phyloP scores from a whole-genome alignment of 2,888 invertebrate species.

The Rhabditophanes sp. region DNA sequence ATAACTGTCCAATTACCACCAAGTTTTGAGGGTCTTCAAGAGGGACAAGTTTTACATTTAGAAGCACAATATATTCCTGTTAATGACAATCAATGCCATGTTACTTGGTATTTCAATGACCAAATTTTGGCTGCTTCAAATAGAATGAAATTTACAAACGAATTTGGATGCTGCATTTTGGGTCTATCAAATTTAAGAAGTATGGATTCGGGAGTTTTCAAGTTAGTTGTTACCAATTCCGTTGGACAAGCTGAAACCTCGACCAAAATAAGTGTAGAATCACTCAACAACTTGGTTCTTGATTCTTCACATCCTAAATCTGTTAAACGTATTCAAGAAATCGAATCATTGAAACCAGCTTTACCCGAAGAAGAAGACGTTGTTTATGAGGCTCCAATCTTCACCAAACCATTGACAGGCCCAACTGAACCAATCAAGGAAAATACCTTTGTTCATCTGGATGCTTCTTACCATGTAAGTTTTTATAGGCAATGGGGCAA shows the following conservation, averaged over 20 bases:
- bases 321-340: constrained; percentile 55
- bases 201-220: constrained; percentile 68
- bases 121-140: constrained; percentile 60
- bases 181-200: constrained; percentile 89
- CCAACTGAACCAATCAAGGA: constrained; percentile 59
- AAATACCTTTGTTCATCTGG: constrained; percentile 29
- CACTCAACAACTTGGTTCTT: constrained; percentile 48
- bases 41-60: constrained; percentile 72
- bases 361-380: constrained; percentile 25
- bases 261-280: constrained; percentile 57
- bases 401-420: constrained; percentile 72
- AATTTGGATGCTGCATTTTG: constrained; percentile 89
- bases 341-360: constrained; percentile 37
- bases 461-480: too few relatives aligned
- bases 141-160: constrained; percentile 83
- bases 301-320: constrained; percentile 85
- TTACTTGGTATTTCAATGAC: constrained; percentile 62
- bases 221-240: constrained; percentile 27
- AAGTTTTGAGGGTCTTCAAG: constrained; percentile 63
- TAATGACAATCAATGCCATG: constrained; percentile 55
- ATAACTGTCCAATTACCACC: constrained; percentile 65
- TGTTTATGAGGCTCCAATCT: constrained; percentile 53
- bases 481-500: too few relatives aligned
- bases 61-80: constrained; percentile 86
- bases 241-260: constrained; percentile 70